Percentiles rank a stretch among this genome's conserved stretches.
Evolutionary conservation across 2,113 vertebrate species (phyloP).

Genomic region (Campylomormyrus tamandua): DNA sequence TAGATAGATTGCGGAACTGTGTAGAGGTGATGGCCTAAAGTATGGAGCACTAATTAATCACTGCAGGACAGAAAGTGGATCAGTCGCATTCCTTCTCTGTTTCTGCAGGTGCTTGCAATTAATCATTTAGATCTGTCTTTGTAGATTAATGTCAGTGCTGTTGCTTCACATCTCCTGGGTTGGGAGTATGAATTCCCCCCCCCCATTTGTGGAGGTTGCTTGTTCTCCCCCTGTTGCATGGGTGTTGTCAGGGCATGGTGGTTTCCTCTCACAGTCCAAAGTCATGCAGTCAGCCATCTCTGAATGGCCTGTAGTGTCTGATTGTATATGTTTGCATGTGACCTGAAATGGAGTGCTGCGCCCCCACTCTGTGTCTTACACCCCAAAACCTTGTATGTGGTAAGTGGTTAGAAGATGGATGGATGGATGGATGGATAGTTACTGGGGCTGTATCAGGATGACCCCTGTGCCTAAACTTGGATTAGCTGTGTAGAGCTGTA

Average conservation of each 20-base stretch:
- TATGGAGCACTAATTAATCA: background rate
- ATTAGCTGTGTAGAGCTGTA: background rate
- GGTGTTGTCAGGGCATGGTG: background rate
- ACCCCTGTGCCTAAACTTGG: background rate
- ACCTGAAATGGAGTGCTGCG: background rate
- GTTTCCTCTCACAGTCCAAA: background rate
- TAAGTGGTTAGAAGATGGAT: background rate
- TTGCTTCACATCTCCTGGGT: background rate
- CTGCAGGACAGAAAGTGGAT: background rate
- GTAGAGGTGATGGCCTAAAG: background rate
- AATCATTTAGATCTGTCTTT: background rate
- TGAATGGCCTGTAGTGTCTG: background rate
- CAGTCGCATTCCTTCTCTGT: background rate
- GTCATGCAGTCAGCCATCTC: background rate
- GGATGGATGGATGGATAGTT: background rate
- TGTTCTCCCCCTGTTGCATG: background rate
- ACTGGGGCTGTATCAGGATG: background rate
- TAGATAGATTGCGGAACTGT: background rate
- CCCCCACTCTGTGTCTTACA: background rate
- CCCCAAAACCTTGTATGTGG: background rate
- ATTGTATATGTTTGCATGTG: background rate
- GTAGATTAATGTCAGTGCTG: background rate
- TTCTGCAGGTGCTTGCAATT: background rate
- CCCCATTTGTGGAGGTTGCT: background rate
- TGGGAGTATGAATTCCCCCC: background rate